Base-by-base conservation (phyloP, 2,797 vertebrate genomes). In the Bothrops alternatus region DNA sequence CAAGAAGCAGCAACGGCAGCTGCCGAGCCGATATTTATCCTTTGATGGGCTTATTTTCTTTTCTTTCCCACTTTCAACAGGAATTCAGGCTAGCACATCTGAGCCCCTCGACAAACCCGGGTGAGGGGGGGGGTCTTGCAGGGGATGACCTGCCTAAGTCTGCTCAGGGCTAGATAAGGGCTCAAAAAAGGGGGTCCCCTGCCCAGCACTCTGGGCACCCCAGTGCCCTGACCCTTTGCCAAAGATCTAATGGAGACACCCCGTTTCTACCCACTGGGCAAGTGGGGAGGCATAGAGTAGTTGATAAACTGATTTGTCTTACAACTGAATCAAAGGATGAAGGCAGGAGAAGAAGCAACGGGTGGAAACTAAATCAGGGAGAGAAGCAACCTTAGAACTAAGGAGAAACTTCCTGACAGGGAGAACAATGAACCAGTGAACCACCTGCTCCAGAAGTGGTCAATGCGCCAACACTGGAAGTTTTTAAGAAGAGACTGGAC, bases 11-110 rank as follows among this genome's bases (percentile, higher is more conserved):
- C 58, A 5, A 23, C 0, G 3, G 2, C 11, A 18, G 25, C 60
- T 4, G 13, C n/a, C 0, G 42, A 13, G 63, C 20, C 0, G 2
- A 8, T 20, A 3, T 7, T 7, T 20, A 37, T 73, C 37, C 47
- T 23, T 47, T 3, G 69, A 3, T 1, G 16, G 1, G 2, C 3
- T 89, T 6, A 23, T 28, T 32, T 16, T 14, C 4, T 6, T 23
- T 69, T 2, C 1, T 53, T 20, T 47, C 20, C 63, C 28, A 12
- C 61, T 14, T 25, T 73, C 63, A n/a, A 13, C 63, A 37, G 89
- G 63, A 25, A 13, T 6, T 13, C 28, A 23, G 53, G 63, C 20
- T 6, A 13, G 11, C 87, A 8, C 86, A 87, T 20, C 6, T 87
- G 16, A 50, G 1, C 53, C 10, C 12, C 20, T 18, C 37, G 18